phyloP scores from a whole-genome alignment of 2,113 vertebrate species.

The Myotis yumanensis region DNA sequence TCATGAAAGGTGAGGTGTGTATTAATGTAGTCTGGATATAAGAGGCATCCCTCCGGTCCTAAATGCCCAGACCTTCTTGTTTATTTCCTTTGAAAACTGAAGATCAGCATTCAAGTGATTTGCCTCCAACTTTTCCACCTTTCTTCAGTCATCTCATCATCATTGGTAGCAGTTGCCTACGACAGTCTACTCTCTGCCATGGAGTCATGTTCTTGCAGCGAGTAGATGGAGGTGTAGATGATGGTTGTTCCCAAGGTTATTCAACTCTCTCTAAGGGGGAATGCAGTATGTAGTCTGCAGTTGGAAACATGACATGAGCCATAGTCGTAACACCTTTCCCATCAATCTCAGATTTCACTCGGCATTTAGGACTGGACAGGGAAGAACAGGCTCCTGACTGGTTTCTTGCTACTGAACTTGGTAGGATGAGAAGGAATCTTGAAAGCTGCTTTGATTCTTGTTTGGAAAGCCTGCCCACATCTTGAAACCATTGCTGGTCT shows the following conservation, averaged over 20 bases:
- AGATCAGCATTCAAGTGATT: not conserved
- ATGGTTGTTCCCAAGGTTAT: not conserved
- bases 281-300: not conserved
- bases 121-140: not conserved
- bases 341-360: not conserved
- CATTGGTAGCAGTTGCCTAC: not conserved
- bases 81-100: not conserved
- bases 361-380: not conserved
- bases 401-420: conserved; percentile 14
- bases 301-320: not conserved
- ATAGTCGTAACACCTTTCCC: not conserved
- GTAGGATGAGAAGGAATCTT: not conserved
- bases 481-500: not conserved
- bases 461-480: not conserved
- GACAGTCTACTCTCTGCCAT: not conserved
- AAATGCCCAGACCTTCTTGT: not conserved
- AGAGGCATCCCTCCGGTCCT: not conserved
- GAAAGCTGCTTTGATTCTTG: not conserved
- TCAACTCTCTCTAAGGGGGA: not conserved
- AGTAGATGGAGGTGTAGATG: not conserved
- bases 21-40: not conserved
- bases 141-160: not conserved
- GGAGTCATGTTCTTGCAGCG: not conserved
- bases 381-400: not conserved
- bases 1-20: not conserved